phyloP scores from a whole-genome alignment of 2,888 invertebrate species.

The Lepeophtheirus nordmannii region DNA sequence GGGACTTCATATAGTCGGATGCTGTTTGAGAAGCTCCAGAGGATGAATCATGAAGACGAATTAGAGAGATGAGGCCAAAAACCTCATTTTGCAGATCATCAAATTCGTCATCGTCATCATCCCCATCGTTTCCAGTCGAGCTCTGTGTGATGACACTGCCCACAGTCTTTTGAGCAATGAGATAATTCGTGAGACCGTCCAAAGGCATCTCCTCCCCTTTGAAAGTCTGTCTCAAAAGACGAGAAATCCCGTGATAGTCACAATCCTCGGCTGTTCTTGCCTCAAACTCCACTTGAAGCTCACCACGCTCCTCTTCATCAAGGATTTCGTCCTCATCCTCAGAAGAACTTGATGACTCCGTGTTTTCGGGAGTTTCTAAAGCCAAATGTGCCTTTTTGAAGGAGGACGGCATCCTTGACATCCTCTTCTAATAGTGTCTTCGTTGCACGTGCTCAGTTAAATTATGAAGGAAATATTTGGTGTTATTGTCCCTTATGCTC shows the following conservation, averaged over 20 bases:
- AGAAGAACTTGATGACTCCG: not conserved
- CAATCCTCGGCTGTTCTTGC: constrained; percentile 12
- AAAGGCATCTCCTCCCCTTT: constrained; percentile 2
- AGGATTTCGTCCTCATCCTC: constrained; percentile 12
- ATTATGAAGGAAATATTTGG: too few species aligned
- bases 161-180: constrained; percentile 10
- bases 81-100: constrained; percentile 2
- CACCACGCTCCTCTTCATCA: not conserved
- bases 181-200: not conserved
- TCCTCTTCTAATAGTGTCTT: not conserved
- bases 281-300: constrained; percentile 20
- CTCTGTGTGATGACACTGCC: constrained; percentile 17
- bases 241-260: not conserved
- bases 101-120: constrained; percentile 16
- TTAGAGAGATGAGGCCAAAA: constrained; percentile 2
- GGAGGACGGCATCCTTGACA: constrained; percentile 11
- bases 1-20: not conserved
- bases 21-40: not conserved
- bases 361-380: constrained; percentile 12
- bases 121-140: not conserved
- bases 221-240: not conserved
- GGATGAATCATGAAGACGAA: not conserved
- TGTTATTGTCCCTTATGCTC: too few species aligned
- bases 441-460: not conserved
- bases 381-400: constrained; percentile 11